Evolutionary conservation across 2,888 invertebrate species (phyloP).

Genomic region (Macrophya annulata): DNA sequence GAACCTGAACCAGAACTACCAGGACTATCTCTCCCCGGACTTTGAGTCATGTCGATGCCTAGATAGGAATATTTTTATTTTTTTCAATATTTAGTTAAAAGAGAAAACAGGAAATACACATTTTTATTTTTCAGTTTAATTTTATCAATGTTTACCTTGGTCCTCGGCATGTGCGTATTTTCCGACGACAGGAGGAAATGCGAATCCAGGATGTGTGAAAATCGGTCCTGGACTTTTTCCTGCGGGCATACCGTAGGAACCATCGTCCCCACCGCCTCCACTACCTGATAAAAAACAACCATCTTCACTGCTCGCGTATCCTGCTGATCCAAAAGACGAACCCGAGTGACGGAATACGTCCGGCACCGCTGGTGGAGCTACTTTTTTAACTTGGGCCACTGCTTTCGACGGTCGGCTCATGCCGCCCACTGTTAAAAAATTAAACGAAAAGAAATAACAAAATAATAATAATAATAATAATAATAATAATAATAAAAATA

Average conservation of each 20-base stretch:
- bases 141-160: constrained; percentile 73
- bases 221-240: constrained; percentile 85
- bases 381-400: constrained; percentile 94
- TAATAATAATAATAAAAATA: neutral
- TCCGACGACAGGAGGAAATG: constrained; percentile 85
- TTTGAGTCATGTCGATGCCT: constrained; percentile 81
- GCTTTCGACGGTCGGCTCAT: constrained; percentile 93
- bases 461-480: neutral
- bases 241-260: constrained; percentile 82
- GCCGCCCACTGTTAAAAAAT: constrained; percentile 87
- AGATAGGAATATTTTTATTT: neutral
- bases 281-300: constrained; percentile 83
- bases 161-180: constrained; percentile 81
- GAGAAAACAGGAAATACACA: neutral
- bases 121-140: neutral
- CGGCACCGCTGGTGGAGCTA: constrained; percentile 93
- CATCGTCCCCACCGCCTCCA: constrained; percentile 74
- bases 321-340: constrained; percentile 89
- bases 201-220: constrained; percentile 86
- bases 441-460: neutral
- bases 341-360: constrained; percentile 91
- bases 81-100: neutral
- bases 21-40: constrained; percentile 96
- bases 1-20: constrained; percentile 95
- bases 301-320: constrained; percentile 90